A percentile compares a stretch with the other conserved stretches of the same genome.
Evolutionary conservation across 2,888 invertebrate species (phyloP).

Genomic region (Noctuana brunneofusca): DNA sequence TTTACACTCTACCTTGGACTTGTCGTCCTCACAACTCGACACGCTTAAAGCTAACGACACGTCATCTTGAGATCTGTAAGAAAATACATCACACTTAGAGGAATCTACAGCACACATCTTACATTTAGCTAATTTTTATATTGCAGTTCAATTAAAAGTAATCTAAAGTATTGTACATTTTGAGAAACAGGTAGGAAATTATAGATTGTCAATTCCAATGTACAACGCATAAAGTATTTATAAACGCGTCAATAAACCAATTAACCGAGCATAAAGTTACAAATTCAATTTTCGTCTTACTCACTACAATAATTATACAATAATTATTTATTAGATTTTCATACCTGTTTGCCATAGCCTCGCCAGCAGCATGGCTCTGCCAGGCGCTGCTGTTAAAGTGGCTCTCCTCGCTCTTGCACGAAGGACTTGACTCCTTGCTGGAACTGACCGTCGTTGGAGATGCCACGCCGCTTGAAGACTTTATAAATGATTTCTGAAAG

Average conservation of each 20-base stretch:
- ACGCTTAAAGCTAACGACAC: constrained; percentile 77
- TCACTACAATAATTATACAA: too few species aligned
- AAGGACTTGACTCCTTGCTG: constrained; percentile 80
- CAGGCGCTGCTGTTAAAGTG: constrained; percentile 74
- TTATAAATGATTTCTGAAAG: constrained; percentile 73
- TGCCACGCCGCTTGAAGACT: constrained; percentile 68
- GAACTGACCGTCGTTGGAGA: constrained; percentile 73
- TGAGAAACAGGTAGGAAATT: too few species aligned
- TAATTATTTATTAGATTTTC: too few species aligned
- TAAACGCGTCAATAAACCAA: too few species aligned
- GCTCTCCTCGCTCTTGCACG: constrained; percentile 78
- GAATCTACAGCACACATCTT: too few species aligned
- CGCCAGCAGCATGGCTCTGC: constrained; percentile 79
- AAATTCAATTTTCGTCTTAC: too few species aligned
- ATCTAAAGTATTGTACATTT: too few species aligned
- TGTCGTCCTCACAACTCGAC: constrained; percentile 79
- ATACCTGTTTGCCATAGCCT: constrained; percentile 79
- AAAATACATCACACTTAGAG: neutral
- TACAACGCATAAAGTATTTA: too few species aligned
- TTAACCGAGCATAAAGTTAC: too few species aligned
- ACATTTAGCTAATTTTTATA: too few species aligned
- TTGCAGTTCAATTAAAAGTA: too few species aligned
- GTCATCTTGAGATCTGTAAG: constrained; percentile 75
- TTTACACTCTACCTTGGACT: constrained; percentile 67
- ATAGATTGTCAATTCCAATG: too few species aligned